Percentiles rank a stretch among this genome's conserved stretches.
Conservation (phyloP, 2,113 vertebrate genomes). For the Cacatua alba region DNA sequence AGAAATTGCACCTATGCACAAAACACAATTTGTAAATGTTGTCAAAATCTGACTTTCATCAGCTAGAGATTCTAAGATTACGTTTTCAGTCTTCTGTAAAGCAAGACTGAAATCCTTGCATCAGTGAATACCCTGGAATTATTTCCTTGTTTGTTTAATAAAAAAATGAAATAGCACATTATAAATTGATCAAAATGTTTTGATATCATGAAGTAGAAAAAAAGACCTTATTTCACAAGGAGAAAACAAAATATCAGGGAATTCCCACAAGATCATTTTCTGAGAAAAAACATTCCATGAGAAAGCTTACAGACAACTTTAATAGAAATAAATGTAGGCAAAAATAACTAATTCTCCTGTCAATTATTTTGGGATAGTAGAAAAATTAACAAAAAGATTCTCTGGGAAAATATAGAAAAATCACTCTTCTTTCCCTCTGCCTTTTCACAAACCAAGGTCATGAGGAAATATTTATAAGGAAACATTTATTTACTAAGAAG, state of each 20-base stretch:
- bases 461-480: background rate
- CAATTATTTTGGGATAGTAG: background rate
- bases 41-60: background rate
- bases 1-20: background rate
- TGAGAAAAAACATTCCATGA: background rate
- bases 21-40: background rate
- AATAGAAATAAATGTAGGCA: background rate
- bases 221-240: background rate
- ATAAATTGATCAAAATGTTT: background rate
- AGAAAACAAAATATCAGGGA: background rate
- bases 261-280: background rate
- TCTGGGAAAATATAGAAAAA: background rate
- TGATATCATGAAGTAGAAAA: background rate
- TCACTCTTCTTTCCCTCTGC: background rate
- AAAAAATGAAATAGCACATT: background rate
- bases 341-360: background rate
- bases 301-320: background rate
- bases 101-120: background rate
- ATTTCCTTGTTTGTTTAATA: background rate
- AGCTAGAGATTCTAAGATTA: background rate
- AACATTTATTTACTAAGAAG: accelerated
- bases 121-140: background rate
- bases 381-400: background rate
- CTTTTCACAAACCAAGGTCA: background rate
- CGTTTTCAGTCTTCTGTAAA: background rate